Evolutionary conservation across 2,888 invertebrate genomes (phyloP).

Genomic region (Smittia aterrima): DNA sequence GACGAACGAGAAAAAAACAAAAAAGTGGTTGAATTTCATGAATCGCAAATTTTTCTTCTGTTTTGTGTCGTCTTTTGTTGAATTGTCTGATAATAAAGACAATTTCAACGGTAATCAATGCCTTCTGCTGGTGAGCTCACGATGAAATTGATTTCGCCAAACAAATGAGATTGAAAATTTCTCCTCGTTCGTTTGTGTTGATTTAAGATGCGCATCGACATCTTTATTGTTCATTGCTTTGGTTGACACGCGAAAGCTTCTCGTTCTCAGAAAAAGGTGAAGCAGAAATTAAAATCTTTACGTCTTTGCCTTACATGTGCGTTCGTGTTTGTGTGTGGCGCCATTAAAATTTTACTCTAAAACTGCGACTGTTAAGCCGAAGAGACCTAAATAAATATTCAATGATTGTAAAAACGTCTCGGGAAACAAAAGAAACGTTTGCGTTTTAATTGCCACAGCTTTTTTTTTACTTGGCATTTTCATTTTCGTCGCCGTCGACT

Average conservation of each 20-base stretch:
- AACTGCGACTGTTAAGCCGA: conserved; percentile 5
- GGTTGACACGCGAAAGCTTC: neutral
- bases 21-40: conserved; percentile 40
- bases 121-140: neutral
- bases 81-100: conserved; percentile 35
- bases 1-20: too few relatives aligned
- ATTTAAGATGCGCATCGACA: neutral
- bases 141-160: neutral
- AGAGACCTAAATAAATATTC: conserved; percentile 18
- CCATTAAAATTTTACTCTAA: conserved; percentile 14
- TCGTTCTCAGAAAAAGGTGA: conserved; percentile 4
- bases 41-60: conserved; percentile 37
- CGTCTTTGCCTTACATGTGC: neutral
- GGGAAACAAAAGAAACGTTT: conserved; percentile 16
- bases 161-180: conserved; percentile 4
- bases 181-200: neutral
- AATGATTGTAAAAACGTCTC: neutral
- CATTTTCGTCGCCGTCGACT: neutral
- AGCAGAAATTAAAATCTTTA: neutral
- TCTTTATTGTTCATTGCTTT: neutral
- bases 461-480: too few relatives aligned
- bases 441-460: conserved; percentile 30
- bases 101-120: conserved; percentile 40
- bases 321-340: conserved; percentile 11
- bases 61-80: conserved; percentile 5